Evolutionary conservation across 2,888 invertebrate species (phyloP), one percentile per base, ranked within the genome.

Genomic region (Ectemnius cavifrons): DNA sequence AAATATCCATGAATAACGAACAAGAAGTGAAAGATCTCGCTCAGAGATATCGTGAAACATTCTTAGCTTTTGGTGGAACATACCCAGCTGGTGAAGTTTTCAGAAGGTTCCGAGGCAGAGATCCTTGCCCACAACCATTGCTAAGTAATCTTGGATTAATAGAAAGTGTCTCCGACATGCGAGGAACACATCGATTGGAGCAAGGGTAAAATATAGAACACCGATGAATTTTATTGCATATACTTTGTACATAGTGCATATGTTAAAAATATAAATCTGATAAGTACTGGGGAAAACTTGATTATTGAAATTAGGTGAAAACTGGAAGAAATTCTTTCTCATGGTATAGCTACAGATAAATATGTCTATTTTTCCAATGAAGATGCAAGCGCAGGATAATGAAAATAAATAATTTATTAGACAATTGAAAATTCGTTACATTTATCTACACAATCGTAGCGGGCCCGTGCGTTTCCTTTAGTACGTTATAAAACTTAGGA

Each of bases 31-130:
- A 93, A 77, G 93, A 92, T 60, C 93, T 95, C 4, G 95, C 95
- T 0, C 93, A 93, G 83, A 92, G 96, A 74, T 98, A 96, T 87
- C 93, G 96, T 80, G 95, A 96, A 71, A 97, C 97, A 1, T 97
- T 96, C 91, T 92, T 99, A 76, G 93, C 96, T 0, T 92, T 94
- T 2, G 98, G 97, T 6, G 97, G 98, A 3, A 95, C 95, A 75
- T 94, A 95, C 79, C 94, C 96, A 79, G 94, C 97, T 0, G 94
- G 94, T 76, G 96, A 98, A 92, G 94, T 97, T 5, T 99, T 99
- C 91, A 93, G 98, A 71, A 93, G 95, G 87, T 99, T 98, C 91
- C 93, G 97, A 77, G 98, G 98, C 0, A 93, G 98, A 63, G 98
- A 99, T 91, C 98, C 98, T 0, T 96, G 96, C 1, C 95, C 96